Conservation (phyloP, 2,113 vertebrate species). For the Scalopus aquaticus region DNA sequence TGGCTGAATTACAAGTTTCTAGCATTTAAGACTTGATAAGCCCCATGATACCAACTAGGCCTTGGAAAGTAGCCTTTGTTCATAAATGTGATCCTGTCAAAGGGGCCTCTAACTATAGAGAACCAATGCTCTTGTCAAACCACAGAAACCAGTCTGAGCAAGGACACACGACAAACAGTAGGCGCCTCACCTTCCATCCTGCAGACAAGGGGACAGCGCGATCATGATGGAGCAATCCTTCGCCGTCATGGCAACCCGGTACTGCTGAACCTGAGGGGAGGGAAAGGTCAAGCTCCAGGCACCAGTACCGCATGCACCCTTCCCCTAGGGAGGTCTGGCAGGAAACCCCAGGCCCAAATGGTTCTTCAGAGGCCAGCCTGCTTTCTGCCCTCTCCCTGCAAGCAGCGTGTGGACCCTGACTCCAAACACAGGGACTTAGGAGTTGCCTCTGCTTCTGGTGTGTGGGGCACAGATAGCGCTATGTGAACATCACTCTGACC, state of each 20-base stretch:
- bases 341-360: no score
- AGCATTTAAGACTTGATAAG: not conserved
- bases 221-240: conserved; percentile 99
- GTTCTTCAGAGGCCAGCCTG: not conserved
- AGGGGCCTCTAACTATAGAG: fast-evolving
- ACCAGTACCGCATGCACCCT: not conserved
- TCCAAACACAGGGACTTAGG: not conserved
- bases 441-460: not conserved
- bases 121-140: not conserved
- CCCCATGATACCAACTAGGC: not conserved
- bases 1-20: not conserved
- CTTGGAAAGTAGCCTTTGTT: not conserved
- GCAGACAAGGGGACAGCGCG: conserved; percentile 90
- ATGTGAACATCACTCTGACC: not conserved
- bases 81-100: not conserved
- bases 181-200: conserved; percentile 90
- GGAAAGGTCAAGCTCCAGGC: not conserved
- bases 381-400: not conserved
- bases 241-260: conserved; percentile 96
- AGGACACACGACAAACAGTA: fast-evolving
- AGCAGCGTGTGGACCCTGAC: not conserved
- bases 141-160: not conserved
- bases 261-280: conserved; percentile 92
- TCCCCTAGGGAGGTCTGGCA: not conserved
- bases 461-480: not conserved